Percentiles rank a stretch among this genome's conserved stretches.
Conservation (phyloP, 2,888 invertebrate species). For the Aphidius colemani region DNA sequence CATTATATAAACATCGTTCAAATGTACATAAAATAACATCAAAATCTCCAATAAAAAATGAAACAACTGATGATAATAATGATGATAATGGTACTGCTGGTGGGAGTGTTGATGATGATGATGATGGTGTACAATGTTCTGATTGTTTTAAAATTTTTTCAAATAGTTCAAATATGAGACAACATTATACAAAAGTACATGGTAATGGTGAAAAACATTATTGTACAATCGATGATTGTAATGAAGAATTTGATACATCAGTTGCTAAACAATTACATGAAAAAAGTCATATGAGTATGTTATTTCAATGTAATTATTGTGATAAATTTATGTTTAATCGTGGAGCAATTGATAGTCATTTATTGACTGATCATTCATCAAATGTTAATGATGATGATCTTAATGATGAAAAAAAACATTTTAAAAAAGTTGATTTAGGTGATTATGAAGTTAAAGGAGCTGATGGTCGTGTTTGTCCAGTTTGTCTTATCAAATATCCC, state of each 20-base stretch:
- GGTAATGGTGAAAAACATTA: constrained; percentile 36
- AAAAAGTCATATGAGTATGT: constrained; percentile 62
- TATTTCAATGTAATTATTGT: constrained; percentile 67
- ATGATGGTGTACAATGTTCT: constrained; percentile 57
- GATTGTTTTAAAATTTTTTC: constrained; percentile 66
- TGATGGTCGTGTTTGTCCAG: constrained; percentile 47
- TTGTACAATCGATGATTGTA: constrained; percentile 43
- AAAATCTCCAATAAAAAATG: constrained; percentile 20
- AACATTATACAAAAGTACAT: constrained; percentile 59
- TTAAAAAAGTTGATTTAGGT: constrained; percentile 47
- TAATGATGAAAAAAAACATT: constrained; percentile 37
- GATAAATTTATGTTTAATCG: constrained; percentile 65
- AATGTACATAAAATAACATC: constrained; percentile 61
- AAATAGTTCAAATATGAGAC: constrained; percentile 64
- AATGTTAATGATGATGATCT: constrained; percentile 38
- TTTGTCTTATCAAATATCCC: constrained; percentile 53
- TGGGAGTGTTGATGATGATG: constrained; percentile 33
- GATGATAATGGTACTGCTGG: constrained; percentile 44
- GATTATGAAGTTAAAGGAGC: constrained; percentile 47
- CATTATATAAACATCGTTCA: constrained; percentile 69
- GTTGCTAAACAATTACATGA: constrained; percentile 63
- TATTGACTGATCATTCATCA: constrained; percentile 62
- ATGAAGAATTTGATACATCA: constrained; percentile 62
- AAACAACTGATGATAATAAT: neutral
- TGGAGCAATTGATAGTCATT: constrained; percentile 64